Evolutionary conservation across 1,140 invertebrate species (phyloP), one percentile per base, ranked within the genome.

Genomic region (Zaprionus lachaisei): DNA sequence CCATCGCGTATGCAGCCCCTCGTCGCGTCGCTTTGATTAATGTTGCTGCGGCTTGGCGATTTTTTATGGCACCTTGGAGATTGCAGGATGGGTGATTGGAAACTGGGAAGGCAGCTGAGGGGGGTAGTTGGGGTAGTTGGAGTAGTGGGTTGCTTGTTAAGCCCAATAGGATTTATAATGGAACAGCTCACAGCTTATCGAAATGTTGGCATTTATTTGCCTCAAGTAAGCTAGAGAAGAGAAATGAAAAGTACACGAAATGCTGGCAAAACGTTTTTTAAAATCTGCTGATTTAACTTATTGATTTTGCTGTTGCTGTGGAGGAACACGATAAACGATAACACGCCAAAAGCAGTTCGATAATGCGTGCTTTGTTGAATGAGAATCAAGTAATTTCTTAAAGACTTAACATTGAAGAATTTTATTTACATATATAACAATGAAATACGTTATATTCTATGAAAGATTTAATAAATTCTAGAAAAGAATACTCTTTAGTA

Each of bases 41-140:
- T 87, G 83, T 84, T 89, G 78, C 77, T 86, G 85, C 68, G 81
- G 83, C 83, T 76, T 84, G 68, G 65, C 79, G 74, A 72, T 79
- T 89, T 87, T 87, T 87, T 87, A 89, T 89, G 78, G 84, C 83
- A 84, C 83, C 84, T 87, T 79, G 78, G 84, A 87, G 83, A 84
- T 78, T 58, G 66, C 17, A 26, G 34, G 20, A 44, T 26, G 57
- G 15, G 31, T 20, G 56, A 58, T 37, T 58, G 41, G 41, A 47
- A 17, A 34, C 37, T 15, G 28, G 54, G 31, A 20, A 28, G 65
- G 26, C 24, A 61, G 55, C 9, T 9, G 12, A 4, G 20, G 20
- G 9, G 20, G 11, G 9, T 6, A 38, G 5, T 9, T 34, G 31
- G 47, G 12, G 24, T 26, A 38, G 5, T 9, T 34, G 31, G 47